These are phyloP conservation scores for Himantopus leucocephalus DNA, from an alignment of 2,113 vertebrate species.

Conservation along the genomic window DNA sequence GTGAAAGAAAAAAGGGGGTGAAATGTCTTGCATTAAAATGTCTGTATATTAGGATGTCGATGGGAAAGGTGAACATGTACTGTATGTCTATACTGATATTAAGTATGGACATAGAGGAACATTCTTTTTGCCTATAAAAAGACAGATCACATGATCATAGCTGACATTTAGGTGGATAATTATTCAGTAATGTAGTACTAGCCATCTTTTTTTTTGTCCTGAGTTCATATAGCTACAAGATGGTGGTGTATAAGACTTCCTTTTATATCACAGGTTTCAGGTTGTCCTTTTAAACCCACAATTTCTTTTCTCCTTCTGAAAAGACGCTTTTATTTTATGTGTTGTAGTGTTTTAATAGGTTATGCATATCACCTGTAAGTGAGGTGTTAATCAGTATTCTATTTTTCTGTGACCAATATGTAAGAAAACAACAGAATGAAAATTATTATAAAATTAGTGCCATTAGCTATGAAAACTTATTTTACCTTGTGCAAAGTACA, in stretches of 20 bases:
- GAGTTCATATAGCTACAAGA: not conserved
- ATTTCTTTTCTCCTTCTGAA: not conserved
- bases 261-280: not conserved
- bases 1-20: not conserved
- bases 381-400: not conserved
- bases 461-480: not conserved
- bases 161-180: slow-evolving; percentile 73
- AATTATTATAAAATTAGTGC: not conserved
- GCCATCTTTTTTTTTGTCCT: not conserved
- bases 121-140: slow-evolving; percentile 68
- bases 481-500: not conserved
- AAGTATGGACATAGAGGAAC: slow-evolving; percentile 56
- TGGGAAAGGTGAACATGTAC: slow-evolving; percentile 38
- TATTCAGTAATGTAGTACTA: slow-evolving; percentile 48
- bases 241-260: not conserved
- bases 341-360: not conserved
- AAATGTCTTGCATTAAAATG: slow-evolving; percentile 23
- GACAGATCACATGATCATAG: slow-evolving; percentile 36
- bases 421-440: not conserved
- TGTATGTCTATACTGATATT: slow-evolving; percentile 58
- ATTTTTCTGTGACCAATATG: not conserved
- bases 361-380: not conserved
- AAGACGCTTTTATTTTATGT: not conserved
- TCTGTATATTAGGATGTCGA: slow-evolving; percentile 25
- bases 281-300: not conserved